Base-by-base conservation (phyloP, 2,797 vertebrate species). In the Siniperca scherzeri region DNA sequence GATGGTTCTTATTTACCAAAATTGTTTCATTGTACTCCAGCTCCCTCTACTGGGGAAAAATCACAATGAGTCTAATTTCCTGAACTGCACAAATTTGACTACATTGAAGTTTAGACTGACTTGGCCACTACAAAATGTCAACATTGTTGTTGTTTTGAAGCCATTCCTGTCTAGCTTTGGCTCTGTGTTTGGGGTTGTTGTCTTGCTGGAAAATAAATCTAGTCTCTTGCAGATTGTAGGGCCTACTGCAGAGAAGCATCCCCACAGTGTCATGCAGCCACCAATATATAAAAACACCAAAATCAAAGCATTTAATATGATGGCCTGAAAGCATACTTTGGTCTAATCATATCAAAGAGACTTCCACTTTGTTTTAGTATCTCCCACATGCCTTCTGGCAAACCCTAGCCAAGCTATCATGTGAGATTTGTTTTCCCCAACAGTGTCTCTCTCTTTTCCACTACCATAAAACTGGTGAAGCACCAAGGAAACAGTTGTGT, bases 11-110 rank as follows among this genome's bases (percentile, higher is more conserved):
- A 42, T 42, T 25, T 36, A 22, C 0, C 4, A 3, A 7, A 44
- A 52, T 13, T 22, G 1, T 78, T 81, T 61, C 9, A 38, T 74
- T 72, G 65, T 68, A 55, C 86, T 90, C 0, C 38, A 84, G 77
- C 91, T 68, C 95, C 94, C 91, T 93, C 95, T 95, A 80, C 90
- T 95, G 95, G 89, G 0, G 21, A 46, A 44, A 66, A 44, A 42
- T 3, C 0, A 61, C 2, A 33, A 64, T 53, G 10, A 19, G 27
- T 38, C 53, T 25, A 13, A 38, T 55, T 1, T 17, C 0, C 66
- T 66, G 3, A 68, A 46, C 19, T 44, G 36, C 27, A 48, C 27
- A 13, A 12, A 25, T 83, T 52, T 12, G 0, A 36, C 36, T 33
- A 19, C 19, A 9, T 50, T 52, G 0, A 22, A n/a, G 25, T 59